Conservation (phyloP, 2,113 vertebrate species). For the Bettongia penicillata region DNA sequence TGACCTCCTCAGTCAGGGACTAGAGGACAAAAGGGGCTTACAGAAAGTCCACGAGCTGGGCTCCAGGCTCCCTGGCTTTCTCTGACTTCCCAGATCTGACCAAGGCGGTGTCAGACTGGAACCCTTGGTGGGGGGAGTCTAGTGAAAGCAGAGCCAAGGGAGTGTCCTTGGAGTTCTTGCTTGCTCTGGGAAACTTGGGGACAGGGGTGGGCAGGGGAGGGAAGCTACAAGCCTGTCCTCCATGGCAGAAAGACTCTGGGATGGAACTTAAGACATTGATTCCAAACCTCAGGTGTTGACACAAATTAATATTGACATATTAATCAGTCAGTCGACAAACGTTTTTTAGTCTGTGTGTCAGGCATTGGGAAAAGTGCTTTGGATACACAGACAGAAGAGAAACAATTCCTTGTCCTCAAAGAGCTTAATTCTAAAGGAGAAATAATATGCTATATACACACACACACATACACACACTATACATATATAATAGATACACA, state of each 20-base stretch:
- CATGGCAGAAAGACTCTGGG: background rate
- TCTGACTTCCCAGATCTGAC: background rate
- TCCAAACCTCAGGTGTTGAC: too few relatives aligned
- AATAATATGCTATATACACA: background rate
- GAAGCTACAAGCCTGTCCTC: background rate
- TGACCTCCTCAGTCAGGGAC: background rate
- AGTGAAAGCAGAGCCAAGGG: background rate
- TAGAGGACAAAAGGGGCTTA: background rate
- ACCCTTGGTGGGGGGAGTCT: background rate
- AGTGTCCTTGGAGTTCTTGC: background rate
- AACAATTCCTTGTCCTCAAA: background rate
- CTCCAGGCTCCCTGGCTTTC: background rate
- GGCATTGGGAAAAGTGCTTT: background rate
- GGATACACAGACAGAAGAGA: background rate
- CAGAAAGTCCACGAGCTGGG: background rate
- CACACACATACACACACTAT: background rate
- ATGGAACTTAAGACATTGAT: background rate
- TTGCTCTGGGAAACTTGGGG: background rate
- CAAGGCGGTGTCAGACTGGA: accelerated
- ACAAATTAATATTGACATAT: background rate
- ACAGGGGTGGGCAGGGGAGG: conserved; percentile 25
- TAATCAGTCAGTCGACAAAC: background rate
- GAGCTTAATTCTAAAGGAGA: background rate
- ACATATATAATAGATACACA: too few relatives aligned
- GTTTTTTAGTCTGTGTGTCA: background rate